Conservation (phyloP, 2,113 vertebrate genomes). For the Meles meles region DNA sequence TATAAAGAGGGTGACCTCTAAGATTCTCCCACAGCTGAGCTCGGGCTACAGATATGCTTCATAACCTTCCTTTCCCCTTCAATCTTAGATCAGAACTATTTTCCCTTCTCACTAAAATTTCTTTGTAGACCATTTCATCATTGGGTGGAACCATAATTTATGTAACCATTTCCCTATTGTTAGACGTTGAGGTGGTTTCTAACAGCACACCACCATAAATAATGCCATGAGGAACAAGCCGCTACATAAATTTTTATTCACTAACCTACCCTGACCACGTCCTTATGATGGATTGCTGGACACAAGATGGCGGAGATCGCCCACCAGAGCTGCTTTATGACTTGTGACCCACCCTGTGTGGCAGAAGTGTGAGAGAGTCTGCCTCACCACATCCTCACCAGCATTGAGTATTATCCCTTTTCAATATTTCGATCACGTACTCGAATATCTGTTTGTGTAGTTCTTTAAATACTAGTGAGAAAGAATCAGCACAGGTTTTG, state of each 20-base stretch:
- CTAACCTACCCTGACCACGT: not conserved
- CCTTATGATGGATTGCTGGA: not conserved
- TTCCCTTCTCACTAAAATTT: conserved; percentile 38
- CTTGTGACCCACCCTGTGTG: not conserved
- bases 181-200: conserved; percentile 22
- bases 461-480: not conserved
- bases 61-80: not conserved
- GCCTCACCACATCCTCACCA: not conserved
- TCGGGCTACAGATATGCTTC: not conserved
- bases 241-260: conserved; percentile 22
- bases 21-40: not conserved
- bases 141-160: not conserved
- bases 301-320: not conserved
- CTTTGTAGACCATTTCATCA: conserved; percentile 38
- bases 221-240: not conserved
- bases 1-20: not conserved
- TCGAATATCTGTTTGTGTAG: not conserved
- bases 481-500: not conserved
- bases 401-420: not conserved
- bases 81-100: not conserved
- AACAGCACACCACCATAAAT: conserved; percentile 29
- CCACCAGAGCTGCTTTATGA: not conserved
- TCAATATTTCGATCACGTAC: not conserved
- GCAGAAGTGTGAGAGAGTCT: not conserved
- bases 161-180: not conserved